Evolutionary conservation across 2,113 vertebrate species (phyloP), one percentile per base, ranked within the genome.

Genomic region (Erpornis zantholeuca): DNA sequence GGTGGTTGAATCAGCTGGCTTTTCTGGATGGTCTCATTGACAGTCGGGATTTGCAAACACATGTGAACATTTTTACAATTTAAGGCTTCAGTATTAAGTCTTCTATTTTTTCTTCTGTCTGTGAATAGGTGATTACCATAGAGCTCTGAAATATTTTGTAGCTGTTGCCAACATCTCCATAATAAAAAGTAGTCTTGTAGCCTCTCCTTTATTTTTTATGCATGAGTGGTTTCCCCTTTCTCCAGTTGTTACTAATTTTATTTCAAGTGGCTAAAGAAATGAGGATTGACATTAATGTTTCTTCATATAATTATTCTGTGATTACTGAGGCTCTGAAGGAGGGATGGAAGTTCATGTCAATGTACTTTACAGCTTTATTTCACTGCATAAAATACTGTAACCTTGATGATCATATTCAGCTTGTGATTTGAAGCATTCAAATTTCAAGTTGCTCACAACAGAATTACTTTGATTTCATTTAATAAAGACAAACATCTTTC

Each of bases 241-340:
- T 83, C 49, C 40, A 1, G 1, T 42, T 92, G 33, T 59, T 88
- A 47, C 16, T 90, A 21, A 36, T 89, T 94, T 92, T 90, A 72
- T 80, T 92, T 90, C 6, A 2, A 4, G 5, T 69, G 82, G 50
- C 63, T 88, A 63, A 92, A 93, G 82, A 86, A 94, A 96, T 70
- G 35, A 95, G 18, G 73, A 91, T 90, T 94, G 95, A 77, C 82
- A 15, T 63, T 92, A 94, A 69, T 61, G 69, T 59, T 84, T 95
- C 63, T 85, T 92, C 70, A 73, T 68, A 69, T 60, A 91, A 92
- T 95, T 92, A 79, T 61, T 73, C 57, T 85, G 50, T 92, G 86
- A 95, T 92, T 94, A 89, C 82, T 92, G 78, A 79, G 90, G 52
- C 54, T 53, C 56, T 85, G 81, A 94, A 73, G 87, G 82, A 91